A percentile compares a stretch with the other conserved stretches of the same genome.
These are phyloP conservation scores for Patella pellucida DNA, from an alignment of 2,888 invertebrate species.

Conservation along the genomic window DNA sequence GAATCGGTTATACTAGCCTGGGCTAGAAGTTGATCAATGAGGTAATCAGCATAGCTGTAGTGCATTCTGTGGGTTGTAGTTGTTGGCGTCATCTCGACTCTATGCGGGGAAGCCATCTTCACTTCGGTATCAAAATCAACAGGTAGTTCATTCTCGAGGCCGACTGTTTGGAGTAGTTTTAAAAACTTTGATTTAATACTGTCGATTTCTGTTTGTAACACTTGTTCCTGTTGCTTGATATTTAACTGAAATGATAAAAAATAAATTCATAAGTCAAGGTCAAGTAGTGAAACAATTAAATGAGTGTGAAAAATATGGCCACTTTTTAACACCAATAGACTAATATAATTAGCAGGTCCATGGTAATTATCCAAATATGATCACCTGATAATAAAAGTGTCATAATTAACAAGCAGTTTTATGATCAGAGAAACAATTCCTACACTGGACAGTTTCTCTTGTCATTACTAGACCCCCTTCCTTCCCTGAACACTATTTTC, in stretches of 20 bases:
- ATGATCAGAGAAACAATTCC: no score
- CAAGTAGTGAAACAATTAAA: no score
- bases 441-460: no score
- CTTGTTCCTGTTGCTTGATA: conserved; percentile 48
- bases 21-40: conserved; percentile 39
- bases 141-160: conserved; percentile 47
- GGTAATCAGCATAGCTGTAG: conserved; percentile 39
- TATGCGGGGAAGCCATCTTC: conserved; percentile 20
- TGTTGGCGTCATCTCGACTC: conserved; percentile 20
- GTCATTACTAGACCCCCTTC: no score
- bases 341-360: no score
- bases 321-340: no score
- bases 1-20: conserved; percentile 32
- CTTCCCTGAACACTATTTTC: no score
- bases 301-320: no score
- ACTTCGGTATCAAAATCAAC: conserved; percentile 26
- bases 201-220: conserved; percentile 51
- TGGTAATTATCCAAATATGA: no score
- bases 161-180: conserved; percentile 51
- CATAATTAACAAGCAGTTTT: no score
- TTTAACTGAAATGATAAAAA: conserved; percentile 46
- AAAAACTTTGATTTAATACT: conserved; percentile 53
- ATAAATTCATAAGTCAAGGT: neutral
- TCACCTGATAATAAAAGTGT: no score
- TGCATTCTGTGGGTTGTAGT: conserved; percentile 20